These are phyloP conservation scores for Phycodurus eques DNA, from an alignment of 2,113 vertebrate species.

Conservation along the genomic window DNA sequence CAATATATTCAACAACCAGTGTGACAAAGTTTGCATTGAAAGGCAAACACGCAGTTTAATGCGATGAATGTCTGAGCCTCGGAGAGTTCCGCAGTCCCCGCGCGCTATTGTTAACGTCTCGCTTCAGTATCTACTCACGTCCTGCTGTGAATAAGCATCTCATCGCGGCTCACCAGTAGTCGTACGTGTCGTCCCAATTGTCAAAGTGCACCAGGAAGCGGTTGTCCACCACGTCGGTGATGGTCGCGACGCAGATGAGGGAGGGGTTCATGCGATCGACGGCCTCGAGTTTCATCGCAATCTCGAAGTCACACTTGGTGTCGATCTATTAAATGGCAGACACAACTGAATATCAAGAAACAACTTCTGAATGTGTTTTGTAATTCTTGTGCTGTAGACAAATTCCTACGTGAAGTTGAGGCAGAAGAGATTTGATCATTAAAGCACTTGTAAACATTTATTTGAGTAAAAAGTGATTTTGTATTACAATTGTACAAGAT, in stretches of 20 bases:
- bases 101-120: too few relatives aligned
- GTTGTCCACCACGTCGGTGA: conserved; percentile 88
- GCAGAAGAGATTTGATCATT: too few relatives aligned
- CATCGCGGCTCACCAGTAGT: conserved; percentile 85
- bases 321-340: conserved; percentile 66
- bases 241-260: conserved; percentile 93
- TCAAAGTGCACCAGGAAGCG: conserved; percentile 98
- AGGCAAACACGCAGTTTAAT: background rate
- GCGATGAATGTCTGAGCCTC: background rate
- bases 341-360: background rate
- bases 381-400: background rate
- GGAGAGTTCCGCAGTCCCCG: too few relatives aligned
- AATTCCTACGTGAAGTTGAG: background rate
- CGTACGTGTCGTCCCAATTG: conserved; percentile 98
- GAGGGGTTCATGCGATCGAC: conserved; percentile 98
- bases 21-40: background rate
- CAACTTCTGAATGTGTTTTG: background rate
- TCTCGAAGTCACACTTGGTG: conserved; percentile 81
- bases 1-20: conserved; percentile 3
- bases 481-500: too few relatives aligned
- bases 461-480: too few relatives aligned
- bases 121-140: too few relatives aligned
- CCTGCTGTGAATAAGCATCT: too few relatives aligned
- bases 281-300: conserved; percentile 95
- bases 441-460: too few relatives aligned